Evolutionary conservation across 1,140 invertebrate species (phyloP).

Genomic region (Meloidogyne hapla): DNA sequence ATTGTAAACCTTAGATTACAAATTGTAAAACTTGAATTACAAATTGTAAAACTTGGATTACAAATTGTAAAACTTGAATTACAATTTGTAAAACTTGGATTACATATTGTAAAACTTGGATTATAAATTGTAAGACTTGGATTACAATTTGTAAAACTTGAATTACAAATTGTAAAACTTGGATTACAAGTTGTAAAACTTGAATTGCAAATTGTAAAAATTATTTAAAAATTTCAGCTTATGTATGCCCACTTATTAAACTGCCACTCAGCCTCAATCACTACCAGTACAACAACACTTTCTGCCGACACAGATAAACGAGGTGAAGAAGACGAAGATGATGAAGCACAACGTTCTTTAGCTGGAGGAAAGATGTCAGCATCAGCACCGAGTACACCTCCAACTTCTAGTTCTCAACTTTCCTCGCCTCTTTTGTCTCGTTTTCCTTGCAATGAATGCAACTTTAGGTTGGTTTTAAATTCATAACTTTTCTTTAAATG

Average conservation of each 20-base stretch:
- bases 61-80: too few relatives aligned
- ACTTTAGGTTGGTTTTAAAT: conserved; percentile 29
- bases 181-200: too few relatives aligned
- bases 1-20: too few relatives aligned
- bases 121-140: too few relatives aligned
- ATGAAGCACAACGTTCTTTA: neutral
- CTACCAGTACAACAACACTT: neutral
- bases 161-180: too few relatives aligned
- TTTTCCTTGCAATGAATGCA: conserved; percentile 40
- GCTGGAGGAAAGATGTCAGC: neutral
- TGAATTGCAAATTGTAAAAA: neutral
- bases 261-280: neutral
- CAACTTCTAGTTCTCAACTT: neutral
- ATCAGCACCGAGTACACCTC: conserved; percentile 9
- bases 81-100: too few relatives aligned
- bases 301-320: neutral
- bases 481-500: too few relatives aligned
- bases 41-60: too few relatives aligned
- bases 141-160: too few relatives aligned
- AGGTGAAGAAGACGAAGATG: neutral
- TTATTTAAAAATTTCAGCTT: conserved; percentile 12
- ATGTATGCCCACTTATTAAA: conserved; percentile 36
- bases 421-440: neutral
- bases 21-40: too few relatives aligned
- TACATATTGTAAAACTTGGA: too few relatives aligned